Base-by-base conservation (phyloP, 2,113 vertebrate genomes). In the Camelus bactrianus region DNA sequence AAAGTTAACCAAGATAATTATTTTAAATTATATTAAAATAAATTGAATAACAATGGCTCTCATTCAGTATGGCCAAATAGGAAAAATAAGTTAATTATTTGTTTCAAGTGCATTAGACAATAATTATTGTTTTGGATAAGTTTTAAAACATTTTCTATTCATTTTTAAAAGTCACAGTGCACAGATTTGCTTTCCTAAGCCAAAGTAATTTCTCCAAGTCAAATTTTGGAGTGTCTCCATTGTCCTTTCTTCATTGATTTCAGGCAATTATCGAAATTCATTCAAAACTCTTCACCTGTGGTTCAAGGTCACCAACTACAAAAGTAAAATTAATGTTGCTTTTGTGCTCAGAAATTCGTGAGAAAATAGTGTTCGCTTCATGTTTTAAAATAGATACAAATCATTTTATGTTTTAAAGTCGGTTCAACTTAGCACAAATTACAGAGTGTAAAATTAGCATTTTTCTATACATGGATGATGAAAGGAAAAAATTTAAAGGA, bases 141-240 rank as follows among this genome's bases (percentile, higher is more conserved):
- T 42, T 94, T 85, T 64, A 80, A 80, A 85, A 73, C 15, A 67
- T 26, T 86, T 80, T 75, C n/a, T 77, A 79, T 46, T 88, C 15
- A 76, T 62, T 77, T 89, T 82, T 54, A 65, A 72, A 94, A 92
- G 32, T 70, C 89, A 81, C 17, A 73, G 54, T 46, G 62, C 11
- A 70, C 2, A 85, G 30, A 91, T 88, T 90, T 70, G 15, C 73
- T 77, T 89, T 86, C 24, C 58, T 81, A 92, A 94, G 50, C 12
- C 22, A 72, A 92, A 95, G 50, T 92, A 77, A 86, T 92, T 82
- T 95, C 46, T 95, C 46, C 73, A 92, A 92, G 75, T 94, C 80
- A 87, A 89, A 97, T 72, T 90, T 89, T 52, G 3, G 38, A 70
- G 10, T 76, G 4, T 79, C 77, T 80, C 24, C 35, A 24, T 89